Conservation (phyloP, 1,140 invertebrate genomes). For the Conopomorpha cramerella region DNA sequence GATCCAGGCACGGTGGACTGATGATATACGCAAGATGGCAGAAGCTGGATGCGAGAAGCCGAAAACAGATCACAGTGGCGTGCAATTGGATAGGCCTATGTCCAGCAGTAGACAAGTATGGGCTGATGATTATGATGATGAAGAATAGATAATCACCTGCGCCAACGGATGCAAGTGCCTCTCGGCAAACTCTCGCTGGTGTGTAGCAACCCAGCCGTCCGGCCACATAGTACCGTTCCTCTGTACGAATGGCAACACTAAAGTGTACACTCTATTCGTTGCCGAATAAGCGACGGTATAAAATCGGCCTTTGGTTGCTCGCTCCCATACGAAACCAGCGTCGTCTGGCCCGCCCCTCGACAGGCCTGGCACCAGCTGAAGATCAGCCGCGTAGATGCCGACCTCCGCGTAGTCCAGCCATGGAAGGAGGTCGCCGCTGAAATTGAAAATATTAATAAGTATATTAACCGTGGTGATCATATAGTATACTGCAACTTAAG, state of each 20-base stretch:
- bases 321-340: constrained; percentile 88
- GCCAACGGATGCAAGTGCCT: constrained; percentile 45
- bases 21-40: no score
- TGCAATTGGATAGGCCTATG: no score
- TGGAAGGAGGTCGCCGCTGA: constrained; percentile 75
- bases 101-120: no score
- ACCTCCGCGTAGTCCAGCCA: constrained; percentile 92
- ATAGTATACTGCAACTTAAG: no score
- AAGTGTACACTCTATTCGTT: constrained; percentile 62
- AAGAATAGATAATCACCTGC: no score
- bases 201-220: constrained; percentile 78
- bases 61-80: no score
- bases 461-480: no score
- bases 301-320: constrained; percentile 86
- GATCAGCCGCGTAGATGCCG: constrained; percentile 82
- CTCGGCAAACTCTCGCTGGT: constrained; percentile 84
- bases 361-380: constrained; percentile 70
- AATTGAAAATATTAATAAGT: no score
- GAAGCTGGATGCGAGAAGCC: no score
- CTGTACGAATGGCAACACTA: constrained; percentile 82
- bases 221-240: constrained; percentile 80
- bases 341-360: constrained; percentile 74
- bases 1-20: no score
- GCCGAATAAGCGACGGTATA: constrained; percentile 78
- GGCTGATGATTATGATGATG: no score